These are phyloP conservation scores for Erebia epiphron DNA, from an alignment of 2,888 invertebrate species.

Conservation along the genomic window DNA sequence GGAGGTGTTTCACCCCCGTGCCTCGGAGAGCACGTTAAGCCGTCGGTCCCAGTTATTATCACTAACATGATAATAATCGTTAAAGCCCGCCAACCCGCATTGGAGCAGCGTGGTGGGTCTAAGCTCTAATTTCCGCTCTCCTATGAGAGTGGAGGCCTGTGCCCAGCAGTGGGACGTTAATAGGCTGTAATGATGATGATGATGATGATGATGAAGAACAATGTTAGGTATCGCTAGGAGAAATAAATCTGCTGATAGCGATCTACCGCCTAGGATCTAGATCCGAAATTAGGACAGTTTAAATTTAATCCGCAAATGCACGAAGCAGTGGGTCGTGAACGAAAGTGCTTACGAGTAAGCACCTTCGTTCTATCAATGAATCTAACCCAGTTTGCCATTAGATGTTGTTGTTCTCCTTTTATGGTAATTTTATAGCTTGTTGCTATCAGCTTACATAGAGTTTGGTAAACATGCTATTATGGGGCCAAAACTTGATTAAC, in stretches of 20 bases:
- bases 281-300: slow-evolving; percentile 11
- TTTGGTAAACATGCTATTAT: slow-evolving; percentile 17
- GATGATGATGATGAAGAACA: too few species aligned
- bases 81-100: too few species aligned
- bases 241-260: slow-evolving; percentile 2
- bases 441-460: slow-evolving; percentile 17
- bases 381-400: slow-evolving; percentile 29
- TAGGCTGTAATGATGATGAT: too few species aligned
- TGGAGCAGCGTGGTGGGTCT: too few species aligned
- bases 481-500: slow-evolving; percentile 13
- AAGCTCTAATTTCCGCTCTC: too few species aligned
- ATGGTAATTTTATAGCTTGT: slow-evolving; percentile 32
- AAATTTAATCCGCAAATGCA: slow-evolving; percentile 29
- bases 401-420: slow-evolving; percentile 28
- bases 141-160: too few species aligned
- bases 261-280: not conserved
- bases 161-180: too few species aligned
- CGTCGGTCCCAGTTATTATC: too few species aligned
- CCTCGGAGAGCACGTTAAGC: too few species aligned
- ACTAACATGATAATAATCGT: too few species aligned
- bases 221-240: too few species aligned
- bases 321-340: slow-evolving; percentile 18
- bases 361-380: slow-evolving; percentile 30
- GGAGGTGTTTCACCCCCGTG: too few species aligned
- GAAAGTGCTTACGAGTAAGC: slow-evolving; percentile 21